Evolutionary conservation across 2,888 invertebrate species (phyloP).

Genomic region (Orchesella flavescens): DNA sequence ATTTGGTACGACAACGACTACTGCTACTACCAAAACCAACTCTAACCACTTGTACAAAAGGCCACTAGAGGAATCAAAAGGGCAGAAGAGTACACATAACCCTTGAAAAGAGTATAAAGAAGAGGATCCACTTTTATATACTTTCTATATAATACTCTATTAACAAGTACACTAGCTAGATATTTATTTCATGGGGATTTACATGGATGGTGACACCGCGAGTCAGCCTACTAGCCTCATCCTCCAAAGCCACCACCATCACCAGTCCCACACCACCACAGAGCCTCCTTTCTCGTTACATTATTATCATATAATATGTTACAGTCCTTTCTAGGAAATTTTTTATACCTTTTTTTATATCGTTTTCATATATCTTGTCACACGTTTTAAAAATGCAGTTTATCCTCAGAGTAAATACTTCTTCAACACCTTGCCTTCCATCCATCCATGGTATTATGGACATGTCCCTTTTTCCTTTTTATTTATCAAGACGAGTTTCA

Average conservation of each 20-base stretch:
- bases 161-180: no score
- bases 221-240: not conserved
- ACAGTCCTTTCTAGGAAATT: not conserved
- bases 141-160: no score
- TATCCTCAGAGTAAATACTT: constrained; percentile 16
- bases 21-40: not conserved
- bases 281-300: no score
- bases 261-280: not conserved
- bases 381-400: not conserved
- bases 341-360: not conserved
- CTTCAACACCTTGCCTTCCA: constrained; percentile 23
- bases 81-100: constrained; percentile 1
- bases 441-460: no score
- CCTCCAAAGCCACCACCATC: not conserved
- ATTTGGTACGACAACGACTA: not conserved
- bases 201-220: constrained; percentile 21
- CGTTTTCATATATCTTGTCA: not conserved
- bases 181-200: constrained; percentile 1
- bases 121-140: no score
- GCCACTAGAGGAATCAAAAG: not conserved
- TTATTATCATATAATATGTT: not conserved
- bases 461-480: not conserved
- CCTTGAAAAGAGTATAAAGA: not conserved
- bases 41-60: no score
- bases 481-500: not conserved